phyloP scores from a whole-genome alignment of 2,888 invertebrate species.

The Oxycera nigricornis region DNA sequence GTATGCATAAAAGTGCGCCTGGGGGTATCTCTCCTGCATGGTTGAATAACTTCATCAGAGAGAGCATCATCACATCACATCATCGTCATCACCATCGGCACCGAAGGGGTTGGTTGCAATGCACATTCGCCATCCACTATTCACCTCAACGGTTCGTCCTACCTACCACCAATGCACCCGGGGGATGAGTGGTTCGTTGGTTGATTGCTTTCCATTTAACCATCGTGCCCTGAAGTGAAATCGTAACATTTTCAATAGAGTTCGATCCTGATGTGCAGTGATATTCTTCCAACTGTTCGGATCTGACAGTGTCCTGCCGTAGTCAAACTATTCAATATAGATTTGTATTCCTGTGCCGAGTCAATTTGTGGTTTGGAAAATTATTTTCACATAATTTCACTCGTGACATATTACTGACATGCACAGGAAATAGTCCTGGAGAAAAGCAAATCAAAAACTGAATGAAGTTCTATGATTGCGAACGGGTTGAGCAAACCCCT shows the following conservation, averaged over 20 bases:
- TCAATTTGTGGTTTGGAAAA: conserved; percentile 40
- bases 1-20: neutral
- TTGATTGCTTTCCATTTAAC: conserved; percentile 16
- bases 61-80: conserved; percentile 30
- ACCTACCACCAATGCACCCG: neutral
- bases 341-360: conserved; percentile 28
- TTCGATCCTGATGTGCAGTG: neutral
- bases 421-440: neutral
- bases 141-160: neutral
- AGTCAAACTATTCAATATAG: neutral
- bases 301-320: neutral
- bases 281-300: neutral
- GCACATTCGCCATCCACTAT: neutral
- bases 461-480: neutral
- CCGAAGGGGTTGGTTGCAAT: neutral
- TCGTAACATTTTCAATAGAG: neutral
- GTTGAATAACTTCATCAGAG: conserved; percentile 32
- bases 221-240: neutral
- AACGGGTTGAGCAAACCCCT: neutral
- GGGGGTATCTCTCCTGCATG: conserved; percentile 3
- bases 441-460: neutral
- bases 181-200: too few species aligned
- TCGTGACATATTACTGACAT: conserved; percentile 30
- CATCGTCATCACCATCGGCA: conserved; percentile 11
- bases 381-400: conserved; percentile 42